Evolutionary conservation across 2,888 invertebrate genomes (phyloP).

Genomic region (Hesperia comma): DNA sequence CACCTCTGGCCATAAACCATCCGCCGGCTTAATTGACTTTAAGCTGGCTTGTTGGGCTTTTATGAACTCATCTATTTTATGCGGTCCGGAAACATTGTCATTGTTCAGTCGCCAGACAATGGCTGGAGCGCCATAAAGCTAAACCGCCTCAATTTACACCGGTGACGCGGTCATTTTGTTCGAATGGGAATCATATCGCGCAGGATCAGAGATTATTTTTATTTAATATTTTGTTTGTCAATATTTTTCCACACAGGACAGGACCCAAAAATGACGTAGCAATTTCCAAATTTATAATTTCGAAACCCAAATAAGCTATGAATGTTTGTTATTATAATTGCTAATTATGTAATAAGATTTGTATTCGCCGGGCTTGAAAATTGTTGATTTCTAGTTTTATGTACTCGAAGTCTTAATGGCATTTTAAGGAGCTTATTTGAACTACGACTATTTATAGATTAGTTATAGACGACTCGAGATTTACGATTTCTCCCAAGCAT

Average conservation of each 20-base stretch:
- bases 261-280: not conserved
- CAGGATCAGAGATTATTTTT: constrained; percentile 7
- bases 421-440: not conserved
- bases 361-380: not conserved
- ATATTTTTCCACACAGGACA: not conserved
- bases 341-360: no score
- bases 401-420: not conserved
- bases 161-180: constrained; percentile 32
- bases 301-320: no score
- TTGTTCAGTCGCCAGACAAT: constrained; percentile 54
- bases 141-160: constrained; percentile 57
- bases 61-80: constrained; percentile 72
- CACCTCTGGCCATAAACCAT: constrained; percentile 56
- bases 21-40: constrained; percentile 69
- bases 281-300: not conserved
- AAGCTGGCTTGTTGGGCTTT: constrained; percentile 63
- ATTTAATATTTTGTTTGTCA: not conserved
- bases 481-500: constrained; percentile 16
- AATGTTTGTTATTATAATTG: no score
- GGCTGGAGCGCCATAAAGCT: constrained; percentile 50
- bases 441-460: not conserved
- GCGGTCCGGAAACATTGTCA: constrained; percentile 59
- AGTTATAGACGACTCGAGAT: not conserved
- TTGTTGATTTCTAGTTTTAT: not conserved
- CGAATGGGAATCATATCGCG: constrained; percentile 33